Evolutionary conservation across 2,113 vertebrate genomes (phyloP).

Genomic region (Tetrao urogallus): DNA sequence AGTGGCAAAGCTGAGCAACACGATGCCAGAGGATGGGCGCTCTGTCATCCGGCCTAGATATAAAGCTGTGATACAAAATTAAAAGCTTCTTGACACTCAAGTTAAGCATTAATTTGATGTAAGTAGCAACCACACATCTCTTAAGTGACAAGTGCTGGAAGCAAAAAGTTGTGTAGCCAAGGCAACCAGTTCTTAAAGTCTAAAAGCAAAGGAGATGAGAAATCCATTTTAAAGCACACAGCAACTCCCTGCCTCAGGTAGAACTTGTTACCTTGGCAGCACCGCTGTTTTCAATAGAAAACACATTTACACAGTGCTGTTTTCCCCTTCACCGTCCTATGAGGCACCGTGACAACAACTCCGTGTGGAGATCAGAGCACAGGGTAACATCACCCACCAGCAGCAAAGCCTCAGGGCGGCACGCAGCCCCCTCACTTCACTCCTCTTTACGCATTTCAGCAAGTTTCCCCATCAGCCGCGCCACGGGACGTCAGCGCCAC

Average conservation of each 20-base stretch:
- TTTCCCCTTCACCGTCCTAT: no score
- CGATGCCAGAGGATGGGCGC: neutral
- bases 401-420: fast-evolving
- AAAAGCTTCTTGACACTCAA: fast-evolving
- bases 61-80: fast-evolving
- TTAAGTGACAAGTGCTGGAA: neutral
- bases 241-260: fast-evolving
- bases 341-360: fast-evolving
- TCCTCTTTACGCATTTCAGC: neutral
- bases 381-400: neutral
- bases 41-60: no score
- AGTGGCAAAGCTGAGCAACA: neutral
- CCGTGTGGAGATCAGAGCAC: neutral
- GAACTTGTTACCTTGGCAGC: no score
- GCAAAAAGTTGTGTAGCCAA: fast-evolving
- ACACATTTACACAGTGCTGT: fast-evolving
- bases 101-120: neutral
- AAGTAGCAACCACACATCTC: neutral
- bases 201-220: neutral
- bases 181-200: neutral
- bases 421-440: fast-evolving
- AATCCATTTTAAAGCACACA: fast-evolving
- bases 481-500: neutral
- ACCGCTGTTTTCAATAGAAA: fast-evolving
- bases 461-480: no score